These are phyloP conservation scores for Callipepla squamata DNA, from an alignment of 2,113 vertebrate genomes.

Conservation along the genomic window DNA sequence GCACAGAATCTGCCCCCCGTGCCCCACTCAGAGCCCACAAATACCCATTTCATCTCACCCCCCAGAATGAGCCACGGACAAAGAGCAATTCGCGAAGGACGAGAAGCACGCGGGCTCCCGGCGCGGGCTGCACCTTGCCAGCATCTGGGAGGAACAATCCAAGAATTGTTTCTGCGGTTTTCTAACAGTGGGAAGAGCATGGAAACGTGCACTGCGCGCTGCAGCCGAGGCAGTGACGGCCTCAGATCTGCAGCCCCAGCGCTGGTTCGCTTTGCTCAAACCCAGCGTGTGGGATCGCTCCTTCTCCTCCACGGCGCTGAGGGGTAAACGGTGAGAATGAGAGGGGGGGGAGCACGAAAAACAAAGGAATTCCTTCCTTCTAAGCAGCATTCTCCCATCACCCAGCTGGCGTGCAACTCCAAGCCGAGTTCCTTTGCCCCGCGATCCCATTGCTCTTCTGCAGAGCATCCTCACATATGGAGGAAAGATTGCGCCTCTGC, in stretches of 20 bases:
- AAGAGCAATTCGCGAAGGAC: background rate
- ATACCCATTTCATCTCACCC: background rate
- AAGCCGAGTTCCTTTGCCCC: background rate
- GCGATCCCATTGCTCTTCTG: rapidly evolving
- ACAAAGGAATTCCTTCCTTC: background rate
- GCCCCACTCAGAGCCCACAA: background rate
- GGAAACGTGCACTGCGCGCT: background rate
- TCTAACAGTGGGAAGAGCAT: background rate
- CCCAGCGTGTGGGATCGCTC: rapidly evolving
- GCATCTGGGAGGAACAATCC: background rate
- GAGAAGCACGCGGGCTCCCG: background rate
- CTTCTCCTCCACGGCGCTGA: background rate
- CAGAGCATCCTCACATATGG: rapidly evolving
- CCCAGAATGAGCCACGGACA: background rate
- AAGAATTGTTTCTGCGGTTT: background rate
- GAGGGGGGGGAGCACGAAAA: background rate
- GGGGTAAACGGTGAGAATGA: background rate
- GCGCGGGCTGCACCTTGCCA: background rate
- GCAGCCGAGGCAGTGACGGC: background rate
- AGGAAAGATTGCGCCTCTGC: background rate
- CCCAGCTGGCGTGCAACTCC: rapidly evolving
- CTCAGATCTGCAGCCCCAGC: background rate
- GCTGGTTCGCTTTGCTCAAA: rapidly evolving
- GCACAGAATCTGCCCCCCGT: background rate
- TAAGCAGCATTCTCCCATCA: background rate